Conservation (phyloP, 2,113 vertebrate genomes). For the Varanus salvator region DNA sequence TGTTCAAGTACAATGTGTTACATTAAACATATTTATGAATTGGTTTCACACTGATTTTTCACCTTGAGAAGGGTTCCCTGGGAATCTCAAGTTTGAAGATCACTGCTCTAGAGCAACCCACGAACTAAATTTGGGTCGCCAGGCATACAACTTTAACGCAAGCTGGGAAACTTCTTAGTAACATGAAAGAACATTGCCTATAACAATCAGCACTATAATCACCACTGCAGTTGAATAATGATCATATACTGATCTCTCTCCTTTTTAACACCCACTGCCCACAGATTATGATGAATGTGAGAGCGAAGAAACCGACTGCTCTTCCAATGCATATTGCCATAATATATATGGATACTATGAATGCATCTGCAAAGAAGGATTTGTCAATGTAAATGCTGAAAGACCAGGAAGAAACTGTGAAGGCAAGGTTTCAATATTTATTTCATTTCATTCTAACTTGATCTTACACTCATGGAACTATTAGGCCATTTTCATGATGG, state of each 20-base stretch:
- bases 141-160: neutral
- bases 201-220: neutral
- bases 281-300: conserved; percentile 86
- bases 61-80: no score
- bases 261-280: neutral
- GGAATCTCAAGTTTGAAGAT: no score
- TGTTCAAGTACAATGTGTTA: no score
- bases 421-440: conserved; percentile 69
- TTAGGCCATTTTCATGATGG: neutral
- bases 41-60: no score
- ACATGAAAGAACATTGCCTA: accelerated
- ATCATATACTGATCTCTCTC: neutral
- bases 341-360: conserved; percentile 83
- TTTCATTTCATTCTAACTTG: neutral
- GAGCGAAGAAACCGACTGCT: conserved; percentile 78
- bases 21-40: no score
- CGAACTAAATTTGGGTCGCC: neutral
- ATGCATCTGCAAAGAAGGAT: conserved; percentile 77
- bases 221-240: conserved; percentile 4
- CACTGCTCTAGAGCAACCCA: neutral
- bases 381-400: conserved; percentile 63
- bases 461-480: neutral
- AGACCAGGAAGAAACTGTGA: conserved; percentile 81
- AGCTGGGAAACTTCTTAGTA: neutral
- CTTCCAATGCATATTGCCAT: conserved; percentile 68